These are phyloP conservation scores for Andricus curvator DNA, from an alignment of 2,888 invertebrate species.

Conservation along the genomic window DNA sequence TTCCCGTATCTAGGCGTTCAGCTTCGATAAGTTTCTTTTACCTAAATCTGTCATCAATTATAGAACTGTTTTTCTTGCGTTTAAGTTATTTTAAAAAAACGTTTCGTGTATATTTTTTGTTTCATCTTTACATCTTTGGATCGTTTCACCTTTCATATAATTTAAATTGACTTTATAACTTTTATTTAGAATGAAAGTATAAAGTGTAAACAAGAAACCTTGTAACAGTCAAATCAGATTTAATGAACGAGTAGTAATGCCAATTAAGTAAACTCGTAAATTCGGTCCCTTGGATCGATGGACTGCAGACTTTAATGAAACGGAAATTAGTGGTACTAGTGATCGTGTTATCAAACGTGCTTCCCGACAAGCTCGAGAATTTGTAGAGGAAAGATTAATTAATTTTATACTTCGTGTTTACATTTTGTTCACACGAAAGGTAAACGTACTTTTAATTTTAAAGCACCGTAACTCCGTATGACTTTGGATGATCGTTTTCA, in stretches of 20 bases:
- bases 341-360: conserved; percentile 28
- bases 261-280: conserved; percentile 32
- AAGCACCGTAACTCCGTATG: background rate
- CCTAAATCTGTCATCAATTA: too few relatives aligned
- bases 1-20: too few relatives aligned
- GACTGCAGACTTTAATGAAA: conserved; percentile 32
- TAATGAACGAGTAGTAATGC: conserved; percentile 30
- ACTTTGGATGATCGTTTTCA: conserved; percentile 17
- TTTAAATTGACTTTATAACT: background rate
- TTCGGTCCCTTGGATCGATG: conserved; percentile 19
- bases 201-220: background rate
- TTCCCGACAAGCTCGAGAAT: conserved; percentile 17
- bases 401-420: conserved; percentile 25
- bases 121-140: too few relatives aligned
- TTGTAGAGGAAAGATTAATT: conserved; percentile 24
- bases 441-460: conserved; percentile 29
- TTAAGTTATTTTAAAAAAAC: too few relatives aligned
- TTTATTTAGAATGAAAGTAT: background rate
- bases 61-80: too few relatives aligned
- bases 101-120: too few relatives aligned
- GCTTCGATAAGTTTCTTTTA: too few relatives aligned
- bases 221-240: conserved; percentile 14
- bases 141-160: background rate
- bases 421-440: conserved; percentile 33
- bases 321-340: conserved; percentile 30